A percentile compares a stretch with the other conserved stretches of the same genome.
phyloP scores from a whole-genome alignment of 1,140 invertebrate species.

The Dendroctonus valens region DNA sequence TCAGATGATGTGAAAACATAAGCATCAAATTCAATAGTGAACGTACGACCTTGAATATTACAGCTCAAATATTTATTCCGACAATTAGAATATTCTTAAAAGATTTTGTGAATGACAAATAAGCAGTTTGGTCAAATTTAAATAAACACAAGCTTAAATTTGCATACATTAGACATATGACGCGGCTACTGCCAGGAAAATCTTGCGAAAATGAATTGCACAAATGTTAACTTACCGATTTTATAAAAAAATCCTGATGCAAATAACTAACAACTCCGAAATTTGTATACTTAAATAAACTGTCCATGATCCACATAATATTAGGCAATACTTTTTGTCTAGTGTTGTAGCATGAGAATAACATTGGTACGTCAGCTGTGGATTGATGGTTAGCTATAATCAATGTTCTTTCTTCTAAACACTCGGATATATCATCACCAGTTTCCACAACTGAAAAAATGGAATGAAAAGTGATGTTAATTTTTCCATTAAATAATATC shows the following conservation, averaged over 20 bases:
- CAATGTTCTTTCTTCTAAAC: slow-evolving; percentile 70
- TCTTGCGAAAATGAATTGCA: too few relatives aligned
- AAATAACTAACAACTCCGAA: slow-evolving; percentile 90
- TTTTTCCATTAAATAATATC: slow-evolving; percentile 3
- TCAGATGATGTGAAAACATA: too few relatives aligned
- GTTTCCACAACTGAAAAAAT: slow-evolving; percentile 76
- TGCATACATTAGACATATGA: too few relatives aligned
- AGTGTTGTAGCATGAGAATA: slow-evolving; percentile 85
- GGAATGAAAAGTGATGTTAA: slow-evolving; percentile 9
- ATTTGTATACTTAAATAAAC: slow-evolving; percentile 92
- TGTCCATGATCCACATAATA: slow-evolving; percentile 96
- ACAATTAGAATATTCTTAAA: too few relatives aligned
- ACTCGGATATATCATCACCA: slow-evolving; percentile 80
- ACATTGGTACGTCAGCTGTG: slow-evolving; percentile 89
- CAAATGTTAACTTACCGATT: slow-evolving; percentile 63
- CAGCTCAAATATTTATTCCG: too few relatives aligned
- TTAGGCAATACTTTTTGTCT: slow-evolving; percentile 73
- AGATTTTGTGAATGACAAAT: too few relatives aligned
- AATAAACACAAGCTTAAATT: too few relatives aligned
- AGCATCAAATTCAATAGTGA: too few relatives aligned
- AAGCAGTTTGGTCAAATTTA: too few relatives aligned
- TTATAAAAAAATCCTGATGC: slow-evolving; percentile 94
- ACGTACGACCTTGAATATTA: too few relatives aligned
- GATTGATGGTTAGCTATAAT: slow-evolving; percentile 95
- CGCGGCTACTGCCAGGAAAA: too few relatives aligned